Evolutionary conservation across 2,113 vertebrate genomes (phyloP).

Genomic region (Chaetodon auriga): DNA sequence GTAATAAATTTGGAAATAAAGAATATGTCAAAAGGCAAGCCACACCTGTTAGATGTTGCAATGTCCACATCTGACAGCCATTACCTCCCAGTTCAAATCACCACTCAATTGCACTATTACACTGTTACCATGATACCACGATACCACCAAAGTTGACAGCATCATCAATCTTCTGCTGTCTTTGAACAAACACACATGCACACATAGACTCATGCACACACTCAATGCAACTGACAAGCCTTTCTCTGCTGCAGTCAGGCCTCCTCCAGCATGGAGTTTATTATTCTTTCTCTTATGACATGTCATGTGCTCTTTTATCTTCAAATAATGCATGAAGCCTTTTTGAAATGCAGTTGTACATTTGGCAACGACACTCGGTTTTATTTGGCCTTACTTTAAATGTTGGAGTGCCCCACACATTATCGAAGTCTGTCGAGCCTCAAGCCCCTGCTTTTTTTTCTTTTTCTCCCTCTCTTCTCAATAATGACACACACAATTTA

Average conservation of each 20-base stretch:
- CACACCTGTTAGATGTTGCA: slow-evolving; percentile 56
- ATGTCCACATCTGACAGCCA: slow-evolving; percentile 62
- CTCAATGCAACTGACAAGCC: slow-evolving; percentile 45
- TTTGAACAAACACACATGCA: slow-evolving; percentile 36
- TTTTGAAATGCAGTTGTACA: slow-evolving; percentile 60
- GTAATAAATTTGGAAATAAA: not conserved
- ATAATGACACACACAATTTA: slow-evolving; percentile 35
- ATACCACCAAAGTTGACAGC: slow-evolving; percentile 70
- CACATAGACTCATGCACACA: slow-evolving; percentile 39
- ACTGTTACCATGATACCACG: slow-evolving; percentile 49
- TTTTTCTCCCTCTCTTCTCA: slow-evolving; percentile 15
- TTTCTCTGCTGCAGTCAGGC: slow-evolving; percentile 37
- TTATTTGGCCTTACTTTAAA: slow-evolving; percentile 72
- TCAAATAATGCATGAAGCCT: slow-evolving; percentile 68
- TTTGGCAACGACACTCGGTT: slow-evolving; percentile 57
- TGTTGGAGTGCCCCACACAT: slow-evolving; percentile 46
- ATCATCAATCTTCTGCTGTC: slow-evolving; percentile 75
- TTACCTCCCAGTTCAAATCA: slow-evolving; percentile 47
- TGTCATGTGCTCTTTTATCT: slow-evolving; percentile 71
- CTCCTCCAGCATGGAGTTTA: slow-evolving; percentile 69
- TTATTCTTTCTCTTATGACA: slow-evolving; percentile 71
- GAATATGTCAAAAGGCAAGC: not conserved
- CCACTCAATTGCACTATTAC: slow-evolving; percentile 42
- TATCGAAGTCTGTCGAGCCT: slow-evolving; percentile 68
- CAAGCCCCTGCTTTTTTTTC: slow-evolving; percentile 5